phyloP scores from a whole-genome alignment of 2,888 invertebrate species.

The Dryocosmus kuriphilus region DNA sequence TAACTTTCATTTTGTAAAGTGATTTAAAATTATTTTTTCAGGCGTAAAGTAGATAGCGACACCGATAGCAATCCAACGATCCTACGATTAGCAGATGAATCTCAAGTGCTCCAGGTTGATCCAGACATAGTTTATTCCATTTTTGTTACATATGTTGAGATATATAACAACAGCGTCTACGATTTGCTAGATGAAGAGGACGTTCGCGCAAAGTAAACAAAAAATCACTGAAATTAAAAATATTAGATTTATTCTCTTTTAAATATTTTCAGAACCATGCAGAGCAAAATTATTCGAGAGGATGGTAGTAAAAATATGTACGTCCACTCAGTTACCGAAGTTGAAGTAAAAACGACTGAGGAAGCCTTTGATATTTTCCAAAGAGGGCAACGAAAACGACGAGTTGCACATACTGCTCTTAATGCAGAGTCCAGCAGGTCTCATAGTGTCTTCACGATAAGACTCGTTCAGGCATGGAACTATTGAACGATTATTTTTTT shows the following conservation, averaged over 20 bases:
- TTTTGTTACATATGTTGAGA: slow-evolving; percentile 96
- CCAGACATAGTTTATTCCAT: slow-evolving; percentile 92
- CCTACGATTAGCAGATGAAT: slow-evolving; percentile 67
- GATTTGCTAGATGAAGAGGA: slow-evolving; percentile 95
- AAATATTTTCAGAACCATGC: slow-evolving; percentile 81
- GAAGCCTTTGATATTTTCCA: slow-evolving; percentile 96
- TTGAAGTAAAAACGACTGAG: slow-evolving; percentile 95
- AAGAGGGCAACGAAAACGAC: slow-evolving; percentile 91
- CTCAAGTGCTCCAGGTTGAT: slow-evolving; percentile 79
- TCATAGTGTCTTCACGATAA: slow-evolving; percentile 96
- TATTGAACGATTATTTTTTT: slow-evolving; percentile 25
- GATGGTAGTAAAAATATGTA: slow-evolving; percentile 94
- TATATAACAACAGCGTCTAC: slow-evolving; percentile 97
- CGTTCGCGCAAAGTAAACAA: slow-evolving; percentile 79
- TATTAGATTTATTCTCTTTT: background rate
- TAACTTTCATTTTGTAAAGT: slow-evolving; percentile 3
- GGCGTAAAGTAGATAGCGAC: slow-evolving; percentile 77
- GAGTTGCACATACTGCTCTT: slow-evolving; percentile 94
- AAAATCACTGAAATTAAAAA: background rate
- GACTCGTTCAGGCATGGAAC: slow-evolving; percentile 89
- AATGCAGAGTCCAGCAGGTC: slow-evolving; percentile 98
- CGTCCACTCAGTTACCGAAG: slow-evolving; percentile 94
- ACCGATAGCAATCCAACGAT: slow-evolving; percentile 72
- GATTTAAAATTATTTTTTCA: slow-evolving; percentile 44
- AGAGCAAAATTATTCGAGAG: slow-evolving; percentile 93